Evolutionary conservation across 2,113 vertebrate species (phyloP), one percentile per base, ranked within the genome.

Genomic region (Bungarus multicinctus): DNA sequence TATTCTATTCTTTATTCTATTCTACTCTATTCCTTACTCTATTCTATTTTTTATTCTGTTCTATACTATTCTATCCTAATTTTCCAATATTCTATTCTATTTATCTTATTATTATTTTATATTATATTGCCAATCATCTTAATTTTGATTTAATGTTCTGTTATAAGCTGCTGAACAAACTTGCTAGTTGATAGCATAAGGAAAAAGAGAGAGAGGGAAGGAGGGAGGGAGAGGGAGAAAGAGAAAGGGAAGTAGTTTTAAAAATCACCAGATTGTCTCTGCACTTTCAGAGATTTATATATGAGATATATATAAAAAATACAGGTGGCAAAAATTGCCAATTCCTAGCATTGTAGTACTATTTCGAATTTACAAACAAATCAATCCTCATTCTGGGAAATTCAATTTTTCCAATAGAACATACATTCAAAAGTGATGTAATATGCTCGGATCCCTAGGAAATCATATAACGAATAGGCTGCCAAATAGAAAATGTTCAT

Each of bases 291-390:
- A 88, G 64, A 69, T 69, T n/a, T 69, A 87, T n/a, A 22, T 39
- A 9, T 52, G 57, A 64, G 85, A 3, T 3, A 50, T 25, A 87
- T 58, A n/a, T 74, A 96, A 53, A 54, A 34, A 88, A 54, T 34
- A 92, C 0, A 2, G 90, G 94, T 64, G 91, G 92, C 89, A 30
- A 94, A 93, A 92, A 91, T 91, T 87, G 27, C 85, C 74, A 95
- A 93, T 95, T 93, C 95, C 90, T 54, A 81, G 91, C 93, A 93
- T 91, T 94, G 53, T 57, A 95, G 91, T 94, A 93, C 57, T 93
- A 81, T 89, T 94, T 95, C 85, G 88, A n/a, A 52, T 93, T 97
- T 96, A 87, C 91, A 95, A 95, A 94, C 0, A 0, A 74, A 54
- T 23, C 23, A 95, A 94, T 95, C 91, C 92, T 85, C 93, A 55